Conservation (phyloP, 2,113 vertebrate species). For the Plecotus auritus region DNA sequence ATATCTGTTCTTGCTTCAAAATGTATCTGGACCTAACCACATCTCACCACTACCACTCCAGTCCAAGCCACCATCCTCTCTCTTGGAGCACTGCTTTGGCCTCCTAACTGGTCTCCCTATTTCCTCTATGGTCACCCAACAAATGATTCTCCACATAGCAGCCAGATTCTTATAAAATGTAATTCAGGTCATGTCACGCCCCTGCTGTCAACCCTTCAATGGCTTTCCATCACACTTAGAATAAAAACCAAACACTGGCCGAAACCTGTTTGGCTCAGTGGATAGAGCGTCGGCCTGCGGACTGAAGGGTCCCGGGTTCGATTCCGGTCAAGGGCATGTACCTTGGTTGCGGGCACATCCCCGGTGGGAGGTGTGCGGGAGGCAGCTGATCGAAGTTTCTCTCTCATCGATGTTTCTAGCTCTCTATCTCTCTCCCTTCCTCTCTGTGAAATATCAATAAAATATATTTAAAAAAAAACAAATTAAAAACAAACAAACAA, state of each 20-base stretch:
- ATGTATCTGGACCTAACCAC: background rate
- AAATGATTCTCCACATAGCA: conserved; percentile 10
- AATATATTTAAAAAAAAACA: too few species aligned
- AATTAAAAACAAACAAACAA: too few species aligned
- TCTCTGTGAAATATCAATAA: too few species aligned
- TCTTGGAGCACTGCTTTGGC: background rate
- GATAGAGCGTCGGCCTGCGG: too few species aligned
- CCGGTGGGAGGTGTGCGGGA: too few species aligned
- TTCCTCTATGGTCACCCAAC: background rate
- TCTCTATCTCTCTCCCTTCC: too few species aligned
- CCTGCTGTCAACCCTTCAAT: background rate
- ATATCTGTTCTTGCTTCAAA: background rate
- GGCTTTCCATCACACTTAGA: background rate
- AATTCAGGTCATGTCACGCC: background rate
- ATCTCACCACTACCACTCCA: background rate
- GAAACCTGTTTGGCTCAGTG: too few species aligned
- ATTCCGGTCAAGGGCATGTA: too few species aligned
- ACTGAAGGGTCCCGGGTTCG: too few species aligned
- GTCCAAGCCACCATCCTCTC: background rate
- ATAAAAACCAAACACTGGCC: background rate
- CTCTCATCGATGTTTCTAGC: too few species aligned
- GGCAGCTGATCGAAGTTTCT: too few species aligned
- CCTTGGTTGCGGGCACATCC: too few species aligned
- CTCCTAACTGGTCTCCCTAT: background rate
- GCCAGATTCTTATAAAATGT: background rate